phyloP scores from a whole-genome alignment of 2,113 vertebrate species.

The Aleadryas rufinucha region DNA sequence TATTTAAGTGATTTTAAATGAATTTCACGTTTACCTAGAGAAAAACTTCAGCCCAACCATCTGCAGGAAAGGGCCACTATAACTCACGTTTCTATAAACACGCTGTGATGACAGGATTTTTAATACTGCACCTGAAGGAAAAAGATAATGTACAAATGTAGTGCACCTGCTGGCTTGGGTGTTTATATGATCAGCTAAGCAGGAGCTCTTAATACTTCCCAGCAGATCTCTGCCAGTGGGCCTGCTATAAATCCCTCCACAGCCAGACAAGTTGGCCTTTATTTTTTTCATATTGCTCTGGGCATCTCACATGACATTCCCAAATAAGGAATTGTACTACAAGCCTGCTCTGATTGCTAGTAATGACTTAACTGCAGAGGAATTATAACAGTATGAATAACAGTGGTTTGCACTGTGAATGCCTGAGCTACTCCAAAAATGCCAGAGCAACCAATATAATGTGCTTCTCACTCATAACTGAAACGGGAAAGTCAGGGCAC shows the following conservation, averaged over 20 bases:
- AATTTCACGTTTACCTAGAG: not conserved
- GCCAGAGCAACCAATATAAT: slow-evolving; percentile 71
- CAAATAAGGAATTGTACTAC: slow-evolving; percentile 95
- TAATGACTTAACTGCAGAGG: slow-evolving; percentile 95
- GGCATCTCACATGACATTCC: slow-evolving; percentile 98
- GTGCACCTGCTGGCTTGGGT: slow-evolving; percentile 64
- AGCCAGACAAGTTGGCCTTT: slow-evolving; percentile 87
- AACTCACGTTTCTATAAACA: slow-evolving; percentile 53
- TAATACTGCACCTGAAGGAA: slow-evolving; percentile 56
- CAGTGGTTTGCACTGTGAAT: slow-evolving; percentile 74
- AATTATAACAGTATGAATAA: slow-evolving; percentile 94
- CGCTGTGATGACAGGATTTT: slow-evolving; percentile 46
- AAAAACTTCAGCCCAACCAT: slow-evolving; percentile 22
- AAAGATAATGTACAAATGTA: slow-evolving; percentile 54
- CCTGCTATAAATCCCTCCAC: slow-evolving; percentile 85
- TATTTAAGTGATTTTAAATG: slow-evolving; percentile 6
- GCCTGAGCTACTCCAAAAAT: slow-evolving; percentile 76
- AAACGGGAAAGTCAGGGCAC: slow-evolving; percentile 67
- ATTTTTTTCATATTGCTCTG: slow-evolving; percentile 86
- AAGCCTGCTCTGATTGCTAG: slow-evolving; percentile 89
- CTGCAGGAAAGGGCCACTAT: slow-evolving; percentile 25
- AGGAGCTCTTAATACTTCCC: slow-evolving; percentile 76
- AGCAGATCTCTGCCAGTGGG: slow-evolving; percentile 79
- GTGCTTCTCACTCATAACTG: slow-evolving; percentile 60
- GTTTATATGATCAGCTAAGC: slow-evolving; percentile 57